Base-by-base conservation (phyloP, 2,797 vertebrate species). In the Taenioides sp. region DNA sequence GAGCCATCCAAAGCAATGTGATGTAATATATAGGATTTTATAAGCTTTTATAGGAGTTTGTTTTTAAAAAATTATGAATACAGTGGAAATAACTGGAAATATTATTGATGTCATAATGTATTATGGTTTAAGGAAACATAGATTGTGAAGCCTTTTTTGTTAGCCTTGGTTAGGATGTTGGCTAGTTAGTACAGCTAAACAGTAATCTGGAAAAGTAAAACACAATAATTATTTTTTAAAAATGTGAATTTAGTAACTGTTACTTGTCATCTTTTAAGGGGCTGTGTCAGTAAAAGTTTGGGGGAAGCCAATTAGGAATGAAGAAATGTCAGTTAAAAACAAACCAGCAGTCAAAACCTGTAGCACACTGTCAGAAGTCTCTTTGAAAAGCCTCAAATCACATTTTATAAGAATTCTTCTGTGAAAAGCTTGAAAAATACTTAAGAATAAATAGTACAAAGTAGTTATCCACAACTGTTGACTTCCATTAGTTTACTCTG, bases 201-300 rank as follows among this genome's bases (percentile, higher is more conserved):
- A 63, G n/a, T 63, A 34, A 63, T 63, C 61, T 22, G 31, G 18
- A 62, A 40, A 65, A 65, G 11, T n/a, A 20, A n/a, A 43, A 65
- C 23, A 49, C 25, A 11, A 27, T 23, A 23, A 65, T 6, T 18
- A n/a, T 22, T 47, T 47, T 27, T 47, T 47, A 1, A 16, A 63
- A 63, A 63, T 63, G 20, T 11, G 61, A 57, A 20, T 12, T 27
- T 20, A 49, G 25, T 31, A 65, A 28, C 82, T 76, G 81, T 69
- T 64, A 34, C 7, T 50, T 74, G 74, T 70, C 75, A 79, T 66
- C 65, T 79, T 65, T 71, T 59, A 65, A 34, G 64, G 17, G 20
- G 52, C 68, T n/a, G 49, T 17, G n/a, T 50, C 43, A 50, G 64
- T 7, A 14, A 47, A 65, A 65, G 40, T 65, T 49, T 49, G 43